These are phyloP conservation scores for Lamellibrachia columna DNA, from an alignment of 2,888 invertebrate genomes.

Conservation along the genomic window DNA sequence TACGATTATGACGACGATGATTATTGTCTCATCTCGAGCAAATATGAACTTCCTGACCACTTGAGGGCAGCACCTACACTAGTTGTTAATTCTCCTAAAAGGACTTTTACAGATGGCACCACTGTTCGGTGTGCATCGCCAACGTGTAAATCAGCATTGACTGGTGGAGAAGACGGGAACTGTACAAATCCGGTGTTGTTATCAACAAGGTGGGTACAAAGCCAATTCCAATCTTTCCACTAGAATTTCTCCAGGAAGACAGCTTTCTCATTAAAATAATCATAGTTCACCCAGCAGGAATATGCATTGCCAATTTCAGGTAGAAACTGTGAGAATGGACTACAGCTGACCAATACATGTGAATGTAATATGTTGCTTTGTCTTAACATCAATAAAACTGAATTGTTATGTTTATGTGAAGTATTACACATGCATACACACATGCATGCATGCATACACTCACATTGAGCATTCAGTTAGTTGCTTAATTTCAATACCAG, in stretches of 20 bases:
- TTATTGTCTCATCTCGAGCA: background rate
- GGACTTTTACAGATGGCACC: background rate
- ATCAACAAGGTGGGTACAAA: background rate
- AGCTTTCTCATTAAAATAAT: background rate
- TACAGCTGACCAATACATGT: too few relatives aligned
- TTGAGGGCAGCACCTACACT: background rate
- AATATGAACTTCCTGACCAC: background rate
- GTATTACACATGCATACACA: too few relatives aligned
- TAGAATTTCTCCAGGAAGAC: background rate
- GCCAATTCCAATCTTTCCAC: background rate
- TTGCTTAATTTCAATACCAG: too few relatives aligned
- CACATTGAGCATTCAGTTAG: too few relatives aligned
- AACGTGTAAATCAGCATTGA: background rate
- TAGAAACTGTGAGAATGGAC: too few relatives aligned
- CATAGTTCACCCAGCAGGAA: too few relatives aligned
- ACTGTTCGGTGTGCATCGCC: background rate
- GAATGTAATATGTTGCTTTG: too few relatives aligned
- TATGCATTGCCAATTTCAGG: too few relatives aligned
- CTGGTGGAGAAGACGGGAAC: background rate
- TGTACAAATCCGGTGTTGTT: background rate
- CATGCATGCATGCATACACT: too few relatives aligned
- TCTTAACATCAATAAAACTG: too few relatives aligned
- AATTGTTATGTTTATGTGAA: too few relatives aligned
- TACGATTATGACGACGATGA: background rate
- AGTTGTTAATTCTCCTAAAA: conserved; percentile 16